A percentile compares a stretch with the other conserved stretches of the same genome.
Conservation (phyloP, 2,113 vertebrate species). For the Mellivora capensis region DNA sequence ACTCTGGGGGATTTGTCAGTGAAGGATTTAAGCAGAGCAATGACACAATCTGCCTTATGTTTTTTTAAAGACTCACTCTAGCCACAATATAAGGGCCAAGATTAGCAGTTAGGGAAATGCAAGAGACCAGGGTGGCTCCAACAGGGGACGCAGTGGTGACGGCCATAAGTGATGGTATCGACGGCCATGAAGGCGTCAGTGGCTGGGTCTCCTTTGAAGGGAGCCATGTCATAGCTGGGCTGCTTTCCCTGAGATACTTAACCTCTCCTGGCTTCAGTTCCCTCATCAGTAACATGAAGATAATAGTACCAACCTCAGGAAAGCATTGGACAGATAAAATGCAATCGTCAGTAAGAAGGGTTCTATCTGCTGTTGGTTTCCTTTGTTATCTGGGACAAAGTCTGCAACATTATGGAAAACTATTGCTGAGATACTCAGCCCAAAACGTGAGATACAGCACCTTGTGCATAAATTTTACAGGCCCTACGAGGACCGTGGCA, state of each 20-base stretch:
- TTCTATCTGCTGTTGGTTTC: background rate
- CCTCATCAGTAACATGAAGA: background rate
- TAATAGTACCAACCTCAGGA: background rate
- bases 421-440: background rate
- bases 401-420: background rate
- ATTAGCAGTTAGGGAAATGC: background rate
- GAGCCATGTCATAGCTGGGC: background rate
- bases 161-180: background rate
- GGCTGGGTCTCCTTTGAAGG: background rate
- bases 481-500: accelerated
- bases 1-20: background rate
- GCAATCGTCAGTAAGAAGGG: background rate
- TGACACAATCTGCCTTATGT: background rate
- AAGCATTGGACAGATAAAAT: accelerated
- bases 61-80: background rate
- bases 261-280: background rate
- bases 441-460: background rate
- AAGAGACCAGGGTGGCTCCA: background rate
- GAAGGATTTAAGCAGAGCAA: background rate
- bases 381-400: background rate
- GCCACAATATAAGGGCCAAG: too few relatives aligned
- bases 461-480: background rate
- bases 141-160: background rate
- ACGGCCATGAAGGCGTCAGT: too few relatives aligned
- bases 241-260: background rate